Evolutionary conservation across 2,888 invertebrate genomes (phyloP).

Genomic region (Pachydiplax longipennis): DNA sequence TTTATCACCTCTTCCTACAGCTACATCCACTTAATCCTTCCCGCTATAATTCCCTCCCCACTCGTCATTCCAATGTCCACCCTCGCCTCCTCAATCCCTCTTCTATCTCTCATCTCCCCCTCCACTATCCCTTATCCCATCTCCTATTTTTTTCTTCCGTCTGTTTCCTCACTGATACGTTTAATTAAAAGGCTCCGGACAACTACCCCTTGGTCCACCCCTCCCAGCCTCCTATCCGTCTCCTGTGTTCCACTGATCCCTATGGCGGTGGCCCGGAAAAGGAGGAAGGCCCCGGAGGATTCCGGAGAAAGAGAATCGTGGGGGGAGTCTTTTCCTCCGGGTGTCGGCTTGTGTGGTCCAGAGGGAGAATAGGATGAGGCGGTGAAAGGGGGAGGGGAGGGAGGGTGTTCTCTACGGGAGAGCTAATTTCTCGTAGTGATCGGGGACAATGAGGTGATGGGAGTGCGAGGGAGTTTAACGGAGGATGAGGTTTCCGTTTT

Average conservation of each 20-base stretch:
- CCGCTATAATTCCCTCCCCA: background rate
- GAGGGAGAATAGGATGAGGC: background rate
- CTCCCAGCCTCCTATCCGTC: constrained; percentile 16
- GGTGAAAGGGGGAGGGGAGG: background rate
- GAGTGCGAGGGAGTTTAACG: background rate
- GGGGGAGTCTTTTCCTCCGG: constrained; percentile 8
- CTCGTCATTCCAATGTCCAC: background rate
- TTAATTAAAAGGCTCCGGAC: constrained; percentile 29
- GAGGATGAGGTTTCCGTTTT: background rate
- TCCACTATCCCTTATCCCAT: constrained; percentile 33
- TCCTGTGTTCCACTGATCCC: constrained; percentile 28
- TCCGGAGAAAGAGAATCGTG: background rate
- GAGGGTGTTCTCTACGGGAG: constrained; percentile 16
- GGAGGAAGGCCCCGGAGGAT: background rate
- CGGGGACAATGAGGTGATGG: constrained; percentile 39
- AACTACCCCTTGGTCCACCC: background rate
- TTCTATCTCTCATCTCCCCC: background rate
- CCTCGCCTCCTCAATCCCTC: background rate
- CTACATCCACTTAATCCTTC: background rate
- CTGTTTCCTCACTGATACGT: constrained; percentile 41
- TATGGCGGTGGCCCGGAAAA: constrained; percentile 8
- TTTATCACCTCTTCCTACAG: background rate
- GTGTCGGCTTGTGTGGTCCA: constrained; percentile 43
- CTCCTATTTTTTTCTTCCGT: constrained; percentile 36
- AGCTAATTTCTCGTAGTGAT: constrained; percentile 45